Evolutionary conservation across 2,888 invertebrate species (phyloP), one percentile per base, ranked within the genome.

Genomic region (Taenaris catops): DNA sequence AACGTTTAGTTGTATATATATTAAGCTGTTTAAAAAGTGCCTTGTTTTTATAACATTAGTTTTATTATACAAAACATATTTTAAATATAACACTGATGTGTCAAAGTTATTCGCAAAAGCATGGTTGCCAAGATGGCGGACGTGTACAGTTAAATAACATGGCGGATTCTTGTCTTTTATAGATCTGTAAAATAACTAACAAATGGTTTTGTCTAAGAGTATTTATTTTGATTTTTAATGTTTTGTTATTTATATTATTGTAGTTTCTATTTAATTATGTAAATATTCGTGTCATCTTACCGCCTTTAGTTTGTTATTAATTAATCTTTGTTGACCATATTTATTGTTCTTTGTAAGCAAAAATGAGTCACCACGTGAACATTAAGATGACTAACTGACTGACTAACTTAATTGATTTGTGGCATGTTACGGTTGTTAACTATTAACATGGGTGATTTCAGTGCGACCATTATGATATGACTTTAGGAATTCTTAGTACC

Each of bases 381-480:
- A 55, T 48, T 50, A 53, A 64, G 69, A 73, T 78, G 78, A 81
- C 76, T 79, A 75, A 78, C 65, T 70, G 70, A 68, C 72, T 72
- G 78, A 81, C 78, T 79, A 75, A 78, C 64, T 69, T 71, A 68
- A 73, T 72, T 75, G 73, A 76, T 78, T 78, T 69, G 65, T 61
- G 49, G 72, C 74, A 73, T 76, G 78, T 63, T 58, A 71, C 67
- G 70, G 71, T 70, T 57, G 58, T 76, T 74, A 71, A 72, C 60
- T 66, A 63, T 59, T 67, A 65, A 67, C 59, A 58, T 66, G 61
- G 66, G 63, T 74, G 68, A 64, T 66, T 70, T 68, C 60, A 66
- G 51, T 56, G 44, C 48, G 44, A 46, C 53, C 42, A 57, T 42
- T 29, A 32, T 34, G 32, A 37, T 44, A 29, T 34, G 16, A 21